Base-by-base conservation (phyloP, 2,113 vertebrate species). In the Bubo bubo region DNA sequence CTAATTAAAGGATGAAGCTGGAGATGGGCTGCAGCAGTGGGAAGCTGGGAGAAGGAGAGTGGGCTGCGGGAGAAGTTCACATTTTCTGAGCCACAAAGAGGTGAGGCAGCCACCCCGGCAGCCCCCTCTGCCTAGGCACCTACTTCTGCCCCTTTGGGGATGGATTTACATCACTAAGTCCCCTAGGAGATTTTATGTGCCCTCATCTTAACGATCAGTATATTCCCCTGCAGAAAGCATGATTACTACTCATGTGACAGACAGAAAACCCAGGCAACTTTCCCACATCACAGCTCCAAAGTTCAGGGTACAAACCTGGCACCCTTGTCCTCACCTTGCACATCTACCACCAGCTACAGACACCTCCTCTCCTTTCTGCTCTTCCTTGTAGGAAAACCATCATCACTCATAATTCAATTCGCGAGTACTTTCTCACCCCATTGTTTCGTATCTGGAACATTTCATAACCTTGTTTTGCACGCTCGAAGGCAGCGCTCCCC, bases 1-100 rank as follows among this genome's bases (percentile, higher is more conserved):
- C 52, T 81, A 58, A 94, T 95, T 93, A 91, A 47, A 80, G 63
- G 64, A 27, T 47, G 62, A 74, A 95, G 72, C 58, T 28, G 74
- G 64, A 71, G 84, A 84, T 6, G 39, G 88, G 59, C 50, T 37
- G 72, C 32, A 45, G 67, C 0, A 37, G 59, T 71, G 77, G 76
- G 91, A 90, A 96, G 63, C 71, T 45, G 70, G 64, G 71, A 79
- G 35, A 32, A 90, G 81, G 53, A 71, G 90, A 56, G 52, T 79
- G 66, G 56, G 60, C 56, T 85, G 55, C 13, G 34, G 39, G 26
- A n/a, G 30, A 79, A 77, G 24, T 55, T 79, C 10, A 62, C 58
- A 17, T 21, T 75, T 74, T 85, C 14, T 63, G 37, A 79, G 56
- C 12, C 82, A 59, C 43, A 28, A 50, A 71, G 34, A 74, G 37